Evolutionary conservation across 1,140 invertebrate species (phyloP).

Genomic region (Microplitis demolitor): DNA sequence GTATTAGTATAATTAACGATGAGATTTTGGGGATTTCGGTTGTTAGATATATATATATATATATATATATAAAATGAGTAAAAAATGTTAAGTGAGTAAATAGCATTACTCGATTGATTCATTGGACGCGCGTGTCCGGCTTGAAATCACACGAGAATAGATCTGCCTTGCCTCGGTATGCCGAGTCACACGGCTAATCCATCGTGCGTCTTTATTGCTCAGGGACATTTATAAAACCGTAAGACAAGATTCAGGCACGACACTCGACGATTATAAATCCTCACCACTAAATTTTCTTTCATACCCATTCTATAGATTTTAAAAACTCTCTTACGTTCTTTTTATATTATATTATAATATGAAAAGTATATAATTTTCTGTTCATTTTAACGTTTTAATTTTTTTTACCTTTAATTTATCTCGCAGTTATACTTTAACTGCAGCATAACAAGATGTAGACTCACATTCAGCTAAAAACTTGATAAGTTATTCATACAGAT

Average conservation of each 20-base stretch:
- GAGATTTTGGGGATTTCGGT: background rate
- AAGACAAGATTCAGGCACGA: slow-evolving; percentile 25
- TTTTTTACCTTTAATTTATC: too few relatives aligned
- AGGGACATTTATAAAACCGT: slow-evolving; percentile 51
- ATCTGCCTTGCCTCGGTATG: slow-evolving; percentile 42
- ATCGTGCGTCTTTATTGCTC: slow-evolving; percentile 53
- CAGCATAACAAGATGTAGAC: background rate
- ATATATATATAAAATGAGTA: background rate
- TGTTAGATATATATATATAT: background rate
- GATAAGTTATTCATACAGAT: slow-evolving; percentile 19
- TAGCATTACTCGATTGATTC: slow-evolving; percentile 45
- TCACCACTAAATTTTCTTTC: background rate
- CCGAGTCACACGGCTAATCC: slow-evolving; percentile 45
- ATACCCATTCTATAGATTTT: background rate
- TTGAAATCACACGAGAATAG: slow-evolving; percentile 52
- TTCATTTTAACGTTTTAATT: too few relatives aligned
- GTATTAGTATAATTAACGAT: too few relatives aligned
- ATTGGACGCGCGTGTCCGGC: slow-evolving; percentile 52
- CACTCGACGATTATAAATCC: slow-evolving; percentile 19
- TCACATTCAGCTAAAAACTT: background rate
- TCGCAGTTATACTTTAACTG: background rate
- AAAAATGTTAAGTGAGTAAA: background rate
- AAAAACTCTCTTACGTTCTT: background rate
- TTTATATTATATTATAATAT: background rate
- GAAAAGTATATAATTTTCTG: too few relatives aligned